Percentiles rank a stretch among this genome's conserved stretches.
These are phyloP conservation scores for Pseudomyrmex sp. DNA, from an alignment of 1,140 invertebrate genomes.

Conservation along the genomic window DNA sequence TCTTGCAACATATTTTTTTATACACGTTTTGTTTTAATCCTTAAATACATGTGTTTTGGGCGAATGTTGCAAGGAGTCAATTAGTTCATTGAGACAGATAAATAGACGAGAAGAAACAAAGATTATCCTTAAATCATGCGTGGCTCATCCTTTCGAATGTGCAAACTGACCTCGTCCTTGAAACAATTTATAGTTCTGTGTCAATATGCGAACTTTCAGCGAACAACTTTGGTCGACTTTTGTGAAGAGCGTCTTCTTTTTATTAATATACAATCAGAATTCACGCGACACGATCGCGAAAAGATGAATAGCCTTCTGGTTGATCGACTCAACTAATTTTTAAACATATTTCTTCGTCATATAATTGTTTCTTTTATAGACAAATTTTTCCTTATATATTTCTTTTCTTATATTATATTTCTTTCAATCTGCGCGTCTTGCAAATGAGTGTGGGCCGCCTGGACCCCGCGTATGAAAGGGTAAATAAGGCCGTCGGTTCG, in stretches of 20 bases:
- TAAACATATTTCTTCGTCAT: too few species aligned
- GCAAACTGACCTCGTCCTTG: slow-evolving; percentile 56
- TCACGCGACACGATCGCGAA: slow-evolving; percentile 24
- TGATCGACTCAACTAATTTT: slow-evolving; percentile 22
- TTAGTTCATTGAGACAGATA: slow-evolving; percentile 16
- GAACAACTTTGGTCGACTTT: slow-evolving; percentile 30
- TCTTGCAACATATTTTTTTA: neutral
- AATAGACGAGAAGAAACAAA: neutral
- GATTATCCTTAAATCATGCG: slow-evolving; percentile 46
- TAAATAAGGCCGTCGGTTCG: slow-evolving; percentile 84
- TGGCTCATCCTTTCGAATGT: slow-evolving; percentile 60
- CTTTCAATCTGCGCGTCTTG: neutral
- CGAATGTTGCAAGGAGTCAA: neutral
- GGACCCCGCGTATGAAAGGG: slow-evolving; percentile 70
- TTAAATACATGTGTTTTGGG: slow-evolving; percentile 5
- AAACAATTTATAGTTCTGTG: slow-evolving; percentile 56
- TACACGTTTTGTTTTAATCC: neutral
- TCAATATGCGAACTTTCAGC: slow-evolving; percentile 51
- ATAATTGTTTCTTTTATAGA: neutral
- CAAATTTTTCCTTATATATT: neutral
- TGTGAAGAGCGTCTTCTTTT: slow-evolving; percentile 42
- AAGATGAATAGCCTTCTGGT: neutral
- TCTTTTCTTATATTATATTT: neutral
- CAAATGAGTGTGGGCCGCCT: slow-evolving; percentile 46
- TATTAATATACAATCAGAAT: slow-evolving; percentile 52